Evolutionary conservation across 2,888 invertebrate genomes (phyloP).

Genomic region (Timema podura): DNA sequence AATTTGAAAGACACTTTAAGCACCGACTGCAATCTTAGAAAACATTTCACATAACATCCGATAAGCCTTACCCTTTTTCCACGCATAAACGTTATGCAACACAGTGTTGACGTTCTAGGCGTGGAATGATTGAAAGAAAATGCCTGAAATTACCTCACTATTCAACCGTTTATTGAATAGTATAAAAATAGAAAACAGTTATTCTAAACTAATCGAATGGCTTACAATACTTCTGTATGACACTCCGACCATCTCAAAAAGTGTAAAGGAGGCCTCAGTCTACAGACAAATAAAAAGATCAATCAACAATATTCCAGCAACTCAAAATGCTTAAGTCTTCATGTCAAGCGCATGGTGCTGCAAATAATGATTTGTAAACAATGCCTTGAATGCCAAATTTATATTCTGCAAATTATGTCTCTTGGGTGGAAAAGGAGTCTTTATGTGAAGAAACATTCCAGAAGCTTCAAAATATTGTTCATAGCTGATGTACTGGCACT

Average conservation of each 20-base stretch:
- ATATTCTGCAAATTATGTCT: neutral
- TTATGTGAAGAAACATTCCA: neutral
- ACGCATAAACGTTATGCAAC: neutral
- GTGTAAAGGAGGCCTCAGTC: too few relatives aligned
- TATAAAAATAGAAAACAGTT: neutral
- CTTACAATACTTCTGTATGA: constrained; percentile 8
- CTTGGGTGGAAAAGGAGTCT: constrained; percentile 1
- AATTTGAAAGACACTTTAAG: neutral
- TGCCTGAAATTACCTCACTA: constrained; percentile 9
- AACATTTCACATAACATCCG: neutral
- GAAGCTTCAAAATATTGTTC: constrained; percentile 2
- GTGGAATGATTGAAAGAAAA: neutral
- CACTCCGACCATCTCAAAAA: neutral
- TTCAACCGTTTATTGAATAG: neutral
- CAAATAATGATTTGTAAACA: too few relatives aligned
- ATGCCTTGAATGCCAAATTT: neutral
- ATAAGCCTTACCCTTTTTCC: neutral
- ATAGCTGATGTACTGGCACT: constrained; percentile 1
- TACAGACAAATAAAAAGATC: too few relatives aligned
- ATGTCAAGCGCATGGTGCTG: too few relatives aligned
- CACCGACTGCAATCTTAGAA: neutral
- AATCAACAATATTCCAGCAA: too few relatives aligned
- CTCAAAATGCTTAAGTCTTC: too few relatives aligned
- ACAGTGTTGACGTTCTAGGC: neutral
- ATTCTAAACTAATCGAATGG: constrained; percentile 2